Base-by-base conservation (phyloP, 1,140 invertebrate species). In the Proales similis region DNA sequence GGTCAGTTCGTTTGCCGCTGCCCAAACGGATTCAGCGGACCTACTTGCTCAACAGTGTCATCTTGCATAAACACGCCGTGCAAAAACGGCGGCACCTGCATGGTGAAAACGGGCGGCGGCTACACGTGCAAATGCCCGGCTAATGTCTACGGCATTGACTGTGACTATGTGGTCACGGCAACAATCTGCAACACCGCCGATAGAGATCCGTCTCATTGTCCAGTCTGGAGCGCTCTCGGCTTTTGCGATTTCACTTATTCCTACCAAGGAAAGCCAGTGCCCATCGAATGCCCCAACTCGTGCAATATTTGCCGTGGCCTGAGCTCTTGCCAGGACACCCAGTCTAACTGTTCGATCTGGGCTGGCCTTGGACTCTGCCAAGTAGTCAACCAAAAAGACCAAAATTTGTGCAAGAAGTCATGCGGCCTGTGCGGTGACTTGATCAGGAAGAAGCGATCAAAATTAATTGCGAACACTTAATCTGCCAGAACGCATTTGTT, bases 141-240 rank as follows among this genome's bases (percentile, higher is more conserved):
- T 11, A 47, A 62, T 29, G 24, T 46, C 27, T 62, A 62, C 48
- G 57, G 57, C 11, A 45, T 17, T 22, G 48, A 62, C 38, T 62
- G 57, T 46, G 57, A 62, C 32, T 62, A 32, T 22, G 1, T 46
- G 36, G 51, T 57, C 0, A 57, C 36, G 4, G 30, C 22, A 4
- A 26, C 27, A 26, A 57, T 27, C 17, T 57, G 51, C 22, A 1
- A 3, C 9, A 4, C 11, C 17, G 51, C 36, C 4, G 51, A 57
- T 24, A 42, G 36, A 26, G 45, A 24, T 24, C 19, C 33, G 19
- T 9, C 17, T 17, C 45, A 42, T 26, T 57, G 51, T 27, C 22
- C 14, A 14, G 9, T 42, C 24, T 57, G 51, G 51, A 57, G 51
- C 20, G 20, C 19, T 24, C 45, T 57, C 45, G 45, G 45, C 20